phyloP scores from a whole-genome alignment of 2,113 vertebrate species.

The Cebidichthys violaceus region DNA sequence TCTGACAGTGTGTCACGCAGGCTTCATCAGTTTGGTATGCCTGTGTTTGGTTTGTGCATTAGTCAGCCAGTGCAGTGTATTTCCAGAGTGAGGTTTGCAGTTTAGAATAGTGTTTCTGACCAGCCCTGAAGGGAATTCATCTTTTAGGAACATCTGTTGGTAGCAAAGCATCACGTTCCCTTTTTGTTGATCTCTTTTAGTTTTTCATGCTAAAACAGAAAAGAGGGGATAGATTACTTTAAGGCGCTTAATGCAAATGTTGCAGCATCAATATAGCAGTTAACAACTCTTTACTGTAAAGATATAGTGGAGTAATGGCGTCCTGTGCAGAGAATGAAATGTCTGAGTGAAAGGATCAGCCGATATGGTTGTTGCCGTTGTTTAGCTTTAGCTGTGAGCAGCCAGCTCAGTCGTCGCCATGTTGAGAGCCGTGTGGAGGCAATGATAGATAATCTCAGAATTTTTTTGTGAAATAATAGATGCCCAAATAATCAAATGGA shows the following conservation, averaged over 20 bases:
- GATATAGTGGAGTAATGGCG: not conserved
- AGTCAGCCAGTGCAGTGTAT: slow-evolving; percentile 51
- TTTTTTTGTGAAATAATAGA: not conserved
- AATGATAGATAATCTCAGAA: not conserved
- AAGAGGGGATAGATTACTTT: not conserved
- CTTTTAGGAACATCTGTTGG: slow-evolving; percentile 13
- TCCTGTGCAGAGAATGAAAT: no score
- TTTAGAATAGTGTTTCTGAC: slow-evolving; percentile 12
- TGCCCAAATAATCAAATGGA: not conserved
- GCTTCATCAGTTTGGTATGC: slow-evolving; percentile 60
- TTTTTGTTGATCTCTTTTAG: not conserved
- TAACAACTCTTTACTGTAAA: not conserved
- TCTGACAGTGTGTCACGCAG: slow-evolving; percentile 34
- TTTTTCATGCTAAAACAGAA: not conserved
- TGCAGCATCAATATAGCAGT: no score
- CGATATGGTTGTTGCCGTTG: no score
- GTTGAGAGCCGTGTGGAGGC: no score
- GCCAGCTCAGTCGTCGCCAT: not conserved
- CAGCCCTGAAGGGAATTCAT: not conserved
- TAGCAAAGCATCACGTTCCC: slow-evolving; percentile 1
- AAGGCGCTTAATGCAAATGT: not conserved
- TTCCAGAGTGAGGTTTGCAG: slow-evolving; percentile 39
- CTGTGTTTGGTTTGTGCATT: slow-evolving; percentile 56
- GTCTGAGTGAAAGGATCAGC: no score
- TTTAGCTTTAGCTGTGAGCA: no score